phyloP scores from a whole-genome alignment of 2,888 invertebrate genomes.

The Cyclophora punctaria region DNA sequence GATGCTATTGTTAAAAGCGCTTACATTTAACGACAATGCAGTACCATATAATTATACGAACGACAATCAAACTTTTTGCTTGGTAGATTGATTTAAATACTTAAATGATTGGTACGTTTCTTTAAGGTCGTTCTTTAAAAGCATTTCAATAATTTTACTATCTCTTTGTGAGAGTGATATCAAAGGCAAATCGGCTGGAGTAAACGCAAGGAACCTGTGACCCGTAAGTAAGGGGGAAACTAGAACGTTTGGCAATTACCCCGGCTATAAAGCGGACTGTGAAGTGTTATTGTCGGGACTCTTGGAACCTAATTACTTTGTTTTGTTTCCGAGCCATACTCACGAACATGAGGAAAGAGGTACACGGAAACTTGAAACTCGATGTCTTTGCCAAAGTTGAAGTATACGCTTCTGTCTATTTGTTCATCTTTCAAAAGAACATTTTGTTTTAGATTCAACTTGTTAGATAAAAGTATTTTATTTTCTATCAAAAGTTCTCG shows the following conservation, averaged over 20 bases:
- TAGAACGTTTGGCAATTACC: conserved; percentile 21
- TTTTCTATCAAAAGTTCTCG: too few relatives aligned
- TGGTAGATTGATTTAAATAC: too few relatives aligned
- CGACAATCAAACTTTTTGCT: too few relatives aligned
- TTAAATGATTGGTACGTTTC: too few relatives aligned
- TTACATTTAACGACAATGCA: too few relatives aligned
- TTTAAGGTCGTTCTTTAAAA: too few relatives aligned
- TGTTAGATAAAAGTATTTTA: too few relatives aligned
- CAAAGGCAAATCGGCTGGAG: conserved; percentile 15
- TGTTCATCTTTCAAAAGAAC: neutral
- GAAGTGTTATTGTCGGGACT: conserved; percentile 21
- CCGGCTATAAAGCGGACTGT: conserved; percentile 17
- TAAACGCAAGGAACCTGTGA: conserved; percentile 15
- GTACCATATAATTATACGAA: too few relatives aligned
- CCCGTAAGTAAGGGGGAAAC: conserved; percentile 18
- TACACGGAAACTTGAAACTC: conserved; percentile 9
- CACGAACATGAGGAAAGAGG: conserved; percentile 9
- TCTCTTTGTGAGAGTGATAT: conserved; percentile 8
- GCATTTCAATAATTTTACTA: neutral
- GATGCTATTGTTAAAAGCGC: too few relatives aligned
- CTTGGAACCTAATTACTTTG: conserved; percentile 22
- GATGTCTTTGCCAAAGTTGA: conserved; percentile 4
- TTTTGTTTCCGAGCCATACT: conserved; percentile 15
- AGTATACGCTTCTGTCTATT: conserved; percentile 1
- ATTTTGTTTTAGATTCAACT: neutral